phyloP scores from a whole-genome alignment of 2,797 vertebrate genomes.

The Sebastes hubbsi region DNA sequence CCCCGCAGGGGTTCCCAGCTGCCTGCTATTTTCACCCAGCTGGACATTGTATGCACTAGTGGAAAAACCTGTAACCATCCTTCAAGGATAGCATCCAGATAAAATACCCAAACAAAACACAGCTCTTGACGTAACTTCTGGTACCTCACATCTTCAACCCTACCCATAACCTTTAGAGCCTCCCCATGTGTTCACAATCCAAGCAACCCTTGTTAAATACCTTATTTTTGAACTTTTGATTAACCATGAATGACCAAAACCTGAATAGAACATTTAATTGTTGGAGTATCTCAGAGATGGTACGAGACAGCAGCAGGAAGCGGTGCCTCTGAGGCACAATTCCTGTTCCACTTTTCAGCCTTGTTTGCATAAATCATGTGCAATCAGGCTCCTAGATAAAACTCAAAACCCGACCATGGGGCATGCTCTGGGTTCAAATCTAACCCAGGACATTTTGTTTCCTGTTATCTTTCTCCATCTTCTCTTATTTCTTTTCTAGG shows the following conservation, averaged over 20 bases:
- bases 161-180: not conserved
- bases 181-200: not conserved
- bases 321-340: not conserved
- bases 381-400: conserved; percentile 5
- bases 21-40: no score
- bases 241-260: not conserved
- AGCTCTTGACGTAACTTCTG: not conserved
- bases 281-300: not conserved
- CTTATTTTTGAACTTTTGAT: not conserved
- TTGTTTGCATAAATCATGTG: conserved; percentile 39
- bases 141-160: not conserved
- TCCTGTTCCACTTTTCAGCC: conserved; percentile 23
- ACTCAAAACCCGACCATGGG: not conserved
- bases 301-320: not conserved
- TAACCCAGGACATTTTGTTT: not conserved
- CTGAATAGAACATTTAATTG: not conserved
- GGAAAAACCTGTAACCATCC: not conserved
- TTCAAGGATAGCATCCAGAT: not conserved
- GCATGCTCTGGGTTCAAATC: conserved; percentile 2
- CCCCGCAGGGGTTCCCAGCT: no score
- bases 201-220: not conserved
- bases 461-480: not conserved
- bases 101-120: not conserved
- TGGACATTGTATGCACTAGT: no score
- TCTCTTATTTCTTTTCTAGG: not conserved